Evolutionary conservation across 23 tunicate genomes (phyloP).

Genomic region (Trididemnum clinides): DNA sequence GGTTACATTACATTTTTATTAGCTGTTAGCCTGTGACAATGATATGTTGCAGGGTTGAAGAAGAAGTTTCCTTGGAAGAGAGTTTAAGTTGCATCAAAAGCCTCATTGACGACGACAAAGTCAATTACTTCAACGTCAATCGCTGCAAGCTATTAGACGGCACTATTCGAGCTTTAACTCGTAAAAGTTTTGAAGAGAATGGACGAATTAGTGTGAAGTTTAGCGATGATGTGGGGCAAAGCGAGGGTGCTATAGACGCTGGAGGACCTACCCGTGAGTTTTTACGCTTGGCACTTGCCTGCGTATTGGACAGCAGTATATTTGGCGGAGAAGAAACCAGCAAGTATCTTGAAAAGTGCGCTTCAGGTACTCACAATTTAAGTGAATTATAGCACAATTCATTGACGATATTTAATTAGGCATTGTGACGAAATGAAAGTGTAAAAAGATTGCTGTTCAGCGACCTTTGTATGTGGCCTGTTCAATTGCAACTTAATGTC

Average conservation of each 20-base stretch:
- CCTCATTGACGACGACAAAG: neutral
- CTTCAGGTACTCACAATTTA: too few relatives aligned
- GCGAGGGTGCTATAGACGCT: slow-evolving; percentile 41
- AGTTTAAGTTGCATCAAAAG: neutral
- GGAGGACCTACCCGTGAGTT: slow-evolving; percentile 49
- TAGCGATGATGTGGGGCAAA: slow-evolving; percentile 28
- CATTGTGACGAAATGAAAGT: too few relatives aligned
- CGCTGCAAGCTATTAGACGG: slow-evolving; percentile 1
- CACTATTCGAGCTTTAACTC: slow-evolving; percentile 19
- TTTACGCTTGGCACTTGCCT: slow-evolving; percentile 18
- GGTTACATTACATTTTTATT: too few relatives aligned
- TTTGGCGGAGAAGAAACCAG: slow-evolving; percentile 14
- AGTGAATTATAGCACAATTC: too few relatives aligned
- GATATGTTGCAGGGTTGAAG: too few relatives aligned
- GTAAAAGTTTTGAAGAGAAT: neutral
- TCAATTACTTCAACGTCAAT: slow-evolving; percentile 7
- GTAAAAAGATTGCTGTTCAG: too few relatives aligned
- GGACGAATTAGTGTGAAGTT: slow-evolving; percentile 43
- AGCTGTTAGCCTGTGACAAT: too few relatives aligned
- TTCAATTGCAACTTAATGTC: too few relatives aligned
- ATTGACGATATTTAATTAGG: too few relatives aligned
- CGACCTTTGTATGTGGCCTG: too few relatives aligned
- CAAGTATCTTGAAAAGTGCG: too few relatives aligned
- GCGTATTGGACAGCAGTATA: slow-evolving; percentile 9
- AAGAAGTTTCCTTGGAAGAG: too few relatives aligned